Percentiles rank a stretch among this genome's conserved stretches.
phyloP scores from a whole-genome alignment of 1,140 invertebrate genomes.

The Gryllus bimaculatus region DNA sequence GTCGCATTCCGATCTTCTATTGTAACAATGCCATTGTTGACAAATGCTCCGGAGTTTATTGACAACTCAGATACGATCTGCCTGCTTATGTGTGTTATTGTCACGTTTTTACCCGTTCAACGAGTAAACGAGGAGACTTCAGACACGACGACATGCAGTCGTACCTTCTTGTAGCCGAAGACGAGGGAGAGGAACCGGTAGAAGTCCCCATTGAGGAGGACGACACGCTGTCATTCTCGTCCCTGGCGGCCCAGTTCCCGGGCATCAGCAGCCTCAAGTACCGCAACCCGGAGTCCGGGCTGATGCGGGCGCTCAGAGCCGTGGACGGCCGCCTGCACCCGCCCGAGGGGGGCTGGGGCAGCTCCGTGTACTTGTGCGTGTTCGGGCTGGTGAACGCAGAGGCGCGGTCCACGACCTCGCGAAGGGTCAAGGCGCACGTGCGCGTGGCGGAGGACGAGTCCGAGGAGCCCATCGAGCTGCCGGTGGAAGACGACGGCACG shows the following conservation, averaged over 20 bases:
- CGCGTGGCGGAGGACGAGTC: conserved; percentile 82
- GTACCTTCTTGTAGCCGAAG: conserved; percentile 67
- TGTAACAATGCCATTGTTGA: no score
- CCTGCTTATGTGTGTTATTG: no score
- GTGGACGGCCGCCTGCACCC: conserved; percentile 79
- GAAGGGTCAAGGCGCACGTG: conserved; percentile 34
- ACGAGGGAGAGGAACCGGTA: conserved; percentile 82
- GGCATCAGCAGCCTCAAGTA: conserved; percentile 90
- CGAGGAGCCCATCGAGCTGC: conserved; percentile 85
- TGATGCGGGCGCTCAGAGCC: conserved; percentile 75
- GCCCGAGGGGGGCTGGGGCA: conserved; percentile 43
- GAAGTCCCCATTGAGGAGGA: conserved; percentile 87
- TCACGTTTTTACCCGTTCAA: no score
- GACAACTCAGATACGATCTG: no score
- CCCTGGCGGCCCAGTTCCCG: conserved; percentile 83
- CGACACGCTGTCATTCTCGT: conserved; percentile 75
- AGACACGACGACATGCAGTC: conserved; percentile 26
- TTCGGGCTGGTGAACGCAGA: conserved; percentile 48
- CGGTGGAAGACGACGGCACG: conserved; percentile 80
- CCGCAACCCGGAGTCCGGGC: conserved; percentile 73
- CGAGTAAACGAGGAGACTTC: no score
- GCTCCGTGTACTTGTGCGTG: conserved; percentile 37
- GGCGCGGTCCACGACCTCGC: background rate
- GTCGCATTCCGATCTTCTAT: no score
- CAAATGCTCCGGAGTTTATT: no score